Evolutionary conservation across 2,888 invertebrate genomes (phyloP).

Genomic region (Amphipoea oculea): DNA sequence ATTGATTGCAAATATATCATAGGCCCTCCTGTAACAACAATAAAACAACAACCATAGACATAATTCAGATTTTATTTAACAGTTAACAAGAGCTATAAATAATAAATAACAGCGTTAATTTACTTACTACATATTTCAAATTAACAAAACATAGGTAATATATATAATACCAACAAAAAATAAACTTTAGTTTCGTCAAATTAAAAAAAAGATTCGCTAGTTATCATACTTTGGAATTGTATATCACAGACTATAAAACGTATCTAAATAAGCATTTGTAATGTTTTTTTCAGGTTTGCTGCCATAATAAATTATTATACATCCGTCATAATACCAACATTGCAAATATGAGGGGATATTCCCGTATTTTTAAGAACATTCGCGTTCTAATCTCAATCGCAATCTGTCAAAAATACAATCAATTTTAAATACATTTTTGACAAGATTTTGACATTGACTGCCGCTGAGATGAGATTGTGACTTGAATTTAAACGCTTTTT

Average conservation of each 20-base stretch:
- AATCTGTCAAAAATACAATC: not conserved
- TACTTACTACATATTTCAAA: conserved; percentile 30
- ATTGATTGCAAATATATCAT: not conserved
- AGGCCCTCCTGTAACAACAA: not conserved
- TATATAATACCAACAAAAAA: conserved; percentile 23
- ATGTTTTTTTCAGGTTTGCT: not conserved
- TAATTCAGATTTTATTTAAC: conserved; percentile 56
- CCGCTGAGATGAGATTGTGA: not conserved
- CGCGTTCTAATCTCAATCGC: too few relatives aligned
- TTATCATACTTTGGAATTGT: conserved; percentile 52
- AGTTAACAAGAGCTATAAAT: conserved; percentile 46
- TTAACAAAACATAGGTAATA: conserved; percentile 18
- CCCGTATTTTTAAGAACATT: too few relatives aligned
- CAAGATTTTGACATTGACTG: not conserved
- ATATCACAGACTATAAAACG: conserved; percentile 60
- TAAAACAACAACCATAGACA: conserved; percentile 24
- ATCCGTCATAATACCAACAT: not conserved
- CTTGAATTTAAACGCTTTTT: not conserved
- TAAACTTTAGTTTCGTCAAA: conserved; percentile 15
- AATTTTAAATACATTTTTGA: not conserved
- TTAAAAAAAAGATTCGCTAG: conserved; percentile 21
- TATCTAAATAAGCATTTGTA: conserved; percentile 32
- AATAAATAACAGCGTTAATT: conserved; percentile 43
- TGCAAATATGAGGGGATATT: not conserved
- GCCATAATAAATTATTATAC: not conserved